These are phyloP conservation scores for Baccha elongata DNA, from an alignment of 2,888 invertebrate species.

Conservation along the genomic window DNA sequence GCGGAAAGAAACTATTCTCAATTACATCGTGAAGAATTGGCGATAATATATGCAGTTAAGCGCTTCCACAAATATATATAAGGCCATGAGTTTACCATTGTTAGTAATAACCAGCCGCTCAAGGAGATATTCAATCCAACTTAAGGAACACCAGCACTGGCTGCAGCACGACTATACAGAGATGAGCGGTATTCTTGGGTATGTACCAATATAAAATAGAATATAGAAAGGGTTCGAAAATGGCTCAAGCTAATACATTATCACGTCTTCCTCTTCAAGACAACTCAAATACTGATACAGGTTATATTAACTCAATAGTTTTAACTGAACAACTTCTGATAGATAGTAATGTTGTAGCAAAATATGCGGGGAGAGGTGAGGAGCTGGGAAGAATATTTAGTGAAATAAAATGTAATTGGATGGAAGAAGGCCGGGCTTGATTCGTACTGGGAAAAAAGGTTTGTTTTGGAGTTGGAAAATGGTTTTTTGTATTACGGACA, in stretches of 20 bases:
- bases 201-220: slow-evolving; percentile 26
- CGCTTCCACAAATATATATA: slow-evolving; percentile 3
- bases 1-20: slow-evolving; percentile 4
- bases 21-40: background rate
- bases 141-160: background rate
- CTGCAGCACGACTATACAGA: slow-evolving; percentile 14
- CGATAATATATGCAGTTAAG: background rate
- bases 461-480: background rate
- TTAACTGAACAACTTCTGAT: background rate
- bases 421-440: background rate
- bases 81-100: background rate
- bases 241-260: slow-evolving; percentile 28
- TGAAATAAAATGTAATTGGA: background rate
- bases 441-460: background rate
- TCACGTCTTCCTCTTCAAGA: slow-evolving; percentile 11
- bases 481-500: slow-evolving; percentile 12
- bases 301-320: background rate
- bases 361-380: background rate
- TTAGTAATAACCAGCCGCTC: background rate
- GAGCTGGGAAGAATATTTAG: too few species aligned
- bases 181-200: slow-evolving; percentile 16
- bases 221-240: slow-evolving; percentile 28
- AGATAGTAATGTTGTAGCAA: background rate
- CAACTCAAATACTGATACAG: background rate
- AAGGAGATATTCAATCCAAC: background rate